A percentile compares a stretch with the other conserved stretches of the same genome.
These are phyloP conservation scores for Propithecus perrieri DNA, from an alignment of 2,797 vertebrate genomes.

Conservation along the genomic window DNA sequence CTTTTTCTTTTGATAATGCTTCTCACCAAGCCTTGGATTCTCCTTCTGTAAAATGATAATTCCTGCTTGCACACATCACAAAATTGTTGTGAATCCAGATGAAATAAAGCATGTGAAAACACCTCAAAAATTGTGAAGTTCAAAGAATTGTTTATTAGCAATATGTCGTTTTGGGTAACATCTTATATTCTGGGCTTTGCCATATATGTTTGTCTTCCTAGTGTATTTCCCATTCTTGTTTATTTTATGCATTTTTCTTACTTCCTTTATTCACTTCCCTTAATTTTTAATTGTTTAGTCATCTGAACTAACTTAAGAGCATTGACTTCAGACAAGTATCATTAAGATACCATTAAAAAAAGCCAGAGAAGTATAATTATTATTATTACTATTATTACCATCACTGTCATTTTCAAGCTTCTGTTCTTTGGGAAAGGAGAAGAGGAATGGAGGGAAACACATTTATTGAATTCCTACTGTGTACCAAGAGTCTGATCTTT, in stretches of 20 bases:
- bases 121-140: not conserved
- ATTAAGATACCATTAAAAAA: not conserved
- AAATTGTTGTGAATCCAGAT: not conserved
- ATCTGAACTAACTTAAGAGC: not conserved
- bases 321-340: slow-evolving; percentile 7
- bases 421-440: not conserved
- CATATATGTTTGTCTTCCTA: not conserved
- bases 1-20: slow-evolving; percentile 11
- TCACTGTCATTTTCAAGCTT: not conserved
- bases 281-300: not conserved
- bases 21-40: not conserved
- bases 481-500: not conserved
- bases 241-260: not conserved
- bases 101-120: slow-evolving; percentile 6
- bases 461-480: not conserved
- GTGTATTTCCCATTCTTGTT: not conserved
- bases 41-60: slow-evolving; percentile 5
- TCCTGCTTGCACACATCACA: not conserved
- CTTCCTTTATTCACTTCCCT: not conserved
- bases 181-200: not conserved
- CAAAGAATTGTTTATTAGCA: not conserved
- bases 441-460: not conserved
- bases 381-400: not conserved
- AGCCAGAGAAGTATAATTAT: not conserved
- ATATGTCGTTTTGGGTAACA: not conserved